Percentiles rank a stretch among this genome's conserved stretches.
Conservation (phyloP, 2,113 vertebrate genomes). For the Patagioenas fasciata region DNA sequence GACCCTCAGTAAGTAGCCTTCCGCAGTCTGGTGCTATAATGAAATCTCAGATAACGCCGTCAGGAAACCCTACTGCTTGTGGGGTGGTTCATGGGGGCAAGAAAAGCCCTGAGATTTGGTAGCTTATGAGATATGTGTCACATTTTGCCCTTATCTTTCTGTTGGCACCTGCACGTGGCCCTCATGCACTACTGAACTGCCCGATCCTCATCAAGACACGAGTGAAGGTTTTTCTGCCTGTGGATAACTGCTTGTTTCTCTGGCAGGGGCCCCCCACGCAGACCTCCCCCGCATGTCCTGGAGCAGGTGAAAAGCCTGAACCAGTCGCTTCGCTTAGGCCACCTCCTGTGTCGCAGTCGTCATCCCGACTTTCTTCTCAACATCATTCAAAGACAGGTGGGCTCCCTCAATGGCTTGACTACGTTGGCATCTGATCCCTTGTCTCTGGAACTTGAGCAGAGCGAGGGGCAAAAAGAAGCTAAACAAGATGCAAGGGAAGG, state of each 20-base stretch:
- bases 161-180: background rate
- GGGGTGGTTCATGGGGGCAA: background rate
- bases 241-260: background rate
- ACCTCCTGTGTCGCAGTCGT: constrained; percentile 94
- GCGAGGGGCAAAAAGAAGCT: background rate
- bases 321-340: constrained; percentile 92
- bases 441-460: background rate
- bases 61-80: background rate
- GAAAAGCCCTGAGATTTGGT: background rate
- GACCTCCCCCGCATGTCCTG: constrained; percentile 90
- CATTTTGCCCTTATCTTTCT: background rate
- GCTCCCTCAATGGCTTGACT: background rate
- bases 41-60: background rate
- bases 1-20: constrained; percentile 88
- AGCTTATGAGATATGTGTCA: background rate
- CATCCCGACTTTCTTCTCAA: constrained; percentile 95
- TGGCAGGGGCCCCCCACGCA: constrained; percentile 89
- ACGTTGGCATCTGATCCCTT: background rate
- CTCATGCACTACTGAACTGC: background rate
- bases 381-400: constrained; percentile 97
- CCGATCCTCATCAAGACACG: background rate
- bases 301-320: constrained; percentile 95
- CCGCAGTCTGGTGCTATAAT: background rate
- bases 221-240: background rate
- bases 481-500: background rate